A percentile compares a stretch with the other conserved stretches of the same genome.
Evolutionary conservation across 2,797 vertebrate genomes (phyloP).

Genomic region (Myotis vivesi): DNA sequence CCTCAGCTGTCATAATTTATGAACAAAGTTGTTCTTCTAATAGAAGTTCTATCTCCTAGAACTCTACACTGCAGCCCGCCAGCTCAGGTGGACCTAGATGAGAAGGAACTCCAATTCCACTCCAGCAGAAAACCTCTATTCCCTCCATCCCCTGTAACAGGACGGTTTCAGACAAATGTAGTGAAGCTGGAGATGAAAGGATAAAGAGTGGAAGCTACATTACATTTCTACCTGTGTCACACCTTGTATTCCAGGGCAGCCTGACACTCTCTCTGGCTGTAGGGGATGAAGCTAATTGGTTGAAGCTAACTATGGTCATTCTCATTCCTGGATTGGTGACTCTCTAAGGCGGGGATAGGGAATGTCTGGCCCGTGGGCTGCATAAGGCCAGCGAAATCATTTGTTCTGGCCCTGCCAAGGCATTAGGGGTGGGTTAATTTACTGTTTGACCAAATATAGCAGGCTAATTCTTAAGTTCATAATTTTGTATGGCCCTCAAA

Average conservation of each 20-base stretch:
- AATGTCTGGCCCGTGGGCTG: too few species aligned
- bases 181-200: neutral
- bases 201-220: neutral
- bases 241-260: neutral
- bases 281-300: neutral
- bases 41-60: neutral
- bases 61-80: neutral
- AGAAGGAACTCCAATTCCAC: neutral
- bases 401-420: too few species aligned
- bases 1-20: neutral
- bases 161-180: neutral
- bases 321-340: neutral
- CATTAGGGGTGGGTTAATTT: too few species aligned
- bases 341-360: neutral
- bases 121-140: neutral
- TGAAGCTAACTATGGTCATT: neutral
- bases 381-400: too few species aligned
- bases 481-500: too few species aligned
- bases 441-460: too few species aligned
- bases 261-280: neutral
- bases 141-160: neutral
- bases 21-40: neutral
- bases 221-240: neutral
- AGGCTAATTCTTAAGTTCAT: too few species aligned
- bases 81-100: neutral